Base-by-base conservation (phyloP, 2,888 invertebrate genomes). In the Agriopis leucophaearia region DNA sequence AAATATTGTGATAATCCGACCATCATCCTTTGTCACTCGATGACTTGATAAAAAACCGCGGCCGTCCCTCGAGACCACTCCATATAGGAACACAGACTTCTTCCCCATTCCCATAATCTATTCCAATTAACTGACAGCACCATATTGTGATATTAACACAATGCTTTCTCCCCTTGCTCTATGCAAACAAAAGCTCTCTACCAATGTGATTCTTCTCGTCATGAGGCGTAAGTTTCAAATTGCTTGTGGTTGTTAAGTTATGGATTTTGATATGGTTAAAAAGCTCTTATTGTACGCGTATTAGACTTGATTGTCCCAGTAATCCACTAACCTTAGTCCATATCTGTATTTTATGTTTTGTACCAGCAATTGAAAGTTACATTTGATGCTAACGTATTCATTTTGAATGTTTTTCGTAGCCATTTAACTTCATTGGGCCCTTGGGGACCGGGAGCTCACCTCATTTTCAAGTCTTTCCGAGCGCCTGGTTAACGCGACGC, bases 101-200 rank as follows among this genome's bases (percentile, higher is more conserved):
- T 89, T 90, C 87, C 90, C 90, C 82, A 90, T 92, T 94, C 94
- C 93, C 93, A 94, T 93, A 92, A 94, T 94, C 94, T 94, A 94
- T 94, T 93, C 93, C 93, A 94, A 94, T 94, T 93, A 94, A 94
- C 91, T 94, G 94, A 94, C 94, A 94, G 92, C 87, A 84, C 88
- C 94, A 92, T 94, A 93, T 93, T 92, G 93, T 93, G 86, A 89
- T 91, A 92, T 88, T 91, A 94, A 91, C 90, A 94, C 93, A 93
- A 93, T 91, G 81, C 87, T 81, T n/a, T 80, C 84, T 90, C 89
- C 83, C 85, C 81, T 77, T 77, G 74, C 77, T 80, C 80, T 81
- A 75, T 79, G 77, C 77, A 76, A 71, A 73, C 61, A 66, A 36
- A 62, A n/a, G 36, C 8, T 61, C 66, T 36, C 59, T 54, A 44